A percentile compares a stretch with the other conserved stretches of the same genome.
These are phyloP conservation scores for Lepidotrigona ventralis DNA, from an alignment of 1,140 invertebrate genomes.

Conservation along the genomic window DNA sequence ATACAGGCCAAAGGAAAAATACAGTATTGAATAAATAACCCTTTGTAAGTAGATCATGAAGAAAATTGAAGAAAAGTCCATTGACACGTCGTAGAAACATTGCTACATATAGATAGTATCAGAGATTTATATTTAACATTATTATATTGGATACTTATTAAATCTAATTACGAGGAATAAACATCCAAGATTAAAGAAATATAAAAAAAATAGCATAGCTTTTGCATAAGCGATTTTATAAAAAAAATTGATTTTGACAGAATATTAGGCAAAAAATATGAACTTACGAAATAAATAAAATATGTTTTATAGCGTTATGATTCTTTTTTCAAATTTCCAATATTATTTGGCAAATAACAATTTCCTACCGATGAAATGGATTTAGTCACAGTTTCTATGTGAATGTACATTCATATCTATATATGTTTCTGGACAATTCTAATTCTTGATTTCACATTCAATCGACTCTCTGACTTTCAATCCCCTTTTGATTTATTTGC, in stretches of 20 bases:
- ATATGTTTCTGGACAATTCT: conserved; percentile 3
- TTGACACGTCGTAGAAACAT: background rate
- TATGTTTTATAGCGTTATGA: background rate
- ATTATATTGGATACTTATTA: background rate
- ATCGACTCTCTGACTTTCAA: conserved; percentile 22
- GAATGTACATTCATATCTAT: background rate
- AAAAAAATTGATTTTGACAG: no score
- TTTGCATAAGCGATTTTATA: no score
- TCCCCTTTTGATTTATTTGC: conserved; percentile 25
- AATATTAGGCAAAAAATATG: no score
- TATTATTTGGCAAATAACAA: background rate
- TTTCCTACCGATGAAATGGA: background rate
- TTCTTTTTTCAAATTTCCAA: background rate
- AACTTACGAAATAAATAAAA: no score
- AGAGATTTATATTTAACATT: background rate
- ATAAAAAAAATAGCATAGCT: no score
- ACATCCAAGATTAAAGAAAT: no score
- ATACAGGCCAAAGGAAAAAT: conserved; percentile 7
- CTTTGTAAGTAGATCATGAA: background rate
- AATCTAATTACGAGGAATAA: background rate
- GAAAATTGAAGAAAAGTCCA: background rate
- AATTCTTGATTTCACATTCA: conserved; percentile 22
- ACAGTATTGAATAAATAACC: background rate
- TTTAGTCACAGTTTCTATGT: background rate
- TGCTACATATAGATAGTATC: background rate